phyloP scores from a whole-genome alignment of 2,888 invertebrate genomes.

The Diaprepes abbreviatus region DNA sequence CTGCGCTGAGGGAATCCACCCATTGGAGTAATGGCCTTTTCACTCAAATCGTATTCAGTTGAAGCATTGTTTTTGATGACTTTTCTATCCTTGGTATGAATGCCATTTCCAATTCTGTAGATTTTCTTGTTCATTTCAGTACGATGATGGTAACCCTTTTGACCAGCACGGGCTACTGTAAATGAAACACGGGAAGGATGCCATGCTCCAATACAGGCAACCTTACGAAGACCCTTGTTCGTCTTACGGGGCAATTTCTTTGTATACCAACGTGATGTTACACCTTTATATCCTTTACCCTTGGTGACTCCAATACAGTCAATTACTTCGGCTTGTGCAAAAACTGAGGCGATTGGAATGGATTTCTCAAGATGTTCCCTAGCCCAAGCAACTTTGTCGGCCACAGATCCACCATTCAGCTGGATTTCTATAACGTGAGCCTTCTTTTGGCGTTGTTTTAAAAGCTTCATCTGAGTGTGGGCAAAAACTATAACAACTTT shows the following conservation, averaged over 20 bases:
- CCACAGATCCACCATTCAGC: conserved; percentile 95
- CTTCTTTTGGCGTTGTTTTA: conserved; percentile 99
- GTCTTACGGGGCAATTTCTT: conserved; percentile 99
- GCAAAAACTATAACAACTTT: conserved; percentile 95
- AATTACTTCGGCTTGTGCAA: conserved; percentile 98
- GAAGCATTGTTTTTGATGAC: conserved; percentile 97
- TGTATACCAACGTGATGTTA: conserved; percentile 99
- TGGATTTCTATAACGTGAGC: conserved; percentile 99
- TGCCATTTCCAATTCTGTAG: conserved; percentile 92
- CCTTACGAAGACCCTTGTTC: conserved; percentile 99
- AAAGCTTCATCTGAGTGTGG: conserved; percentile 98
- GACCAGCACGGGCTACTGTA: conserved; percentile 99
- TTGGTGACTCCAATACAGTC: conserved; percentile 99
- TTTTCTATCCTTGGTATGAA: conserved; percentile 87
- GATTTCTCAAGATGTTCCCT: conserved; percentile 96
- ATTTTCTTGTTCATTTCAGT: conserved; percentile 99
- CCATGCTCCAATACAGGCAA: conserved; percentile 99
- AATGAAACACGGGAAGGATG: conserved; percentile 99
- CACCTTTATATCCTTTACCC: conserved; percentile 99
- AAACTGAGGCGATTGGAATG: conserved; percentile 90
- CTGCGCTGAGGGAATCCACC: conserved; percentile 99
- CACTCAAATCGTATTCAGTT: conserved; percentile 96
- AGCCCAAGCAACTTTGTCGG: conserved; percentile 98
- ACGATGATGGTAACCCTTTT: conserved; percentile 99
- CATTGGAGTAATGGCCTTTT: conserved; percentile 98